phyloP scores from a whole-genome alignment of 2,797 vertebrate species.

The Anabas testudineus region DNA sequence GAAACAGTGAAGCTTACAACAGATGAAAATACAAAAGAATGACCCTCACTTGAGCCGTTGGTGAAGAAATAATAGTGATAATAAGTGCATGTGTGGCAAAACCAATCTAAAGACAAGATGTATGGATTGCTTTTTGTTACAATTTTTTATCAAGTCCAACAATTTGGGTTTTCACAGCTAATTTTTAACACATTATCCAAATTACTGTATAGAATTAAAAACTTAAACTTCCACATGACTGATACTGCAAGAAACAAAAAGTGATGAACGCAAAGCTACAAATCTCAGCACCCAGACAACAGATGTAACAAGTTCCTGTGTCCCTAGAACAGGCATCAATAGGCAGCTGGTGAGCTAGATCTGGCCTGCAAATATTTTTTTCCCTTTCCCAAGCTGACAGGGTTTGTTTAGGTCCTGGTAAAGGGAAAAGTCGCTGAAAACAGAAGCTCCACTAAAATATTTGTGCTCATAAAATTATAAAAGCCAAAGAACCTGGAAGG shows the following conservation, averaged over 20 bases:
- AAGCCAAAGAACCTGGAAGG: neutral
- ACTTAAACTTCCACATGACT: conserved; percentile 19
- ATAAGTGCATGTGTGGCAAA: conserved; percentile 11
- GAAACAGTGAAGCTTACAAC: conserved; percentile 29
- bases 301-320: conserved; percentile 61
- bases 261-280: conserved; percentile 28
- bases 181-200: conserved; percentile 15
- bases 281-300: conserved; percentile 44
- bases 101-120: conserved; percentile 16
- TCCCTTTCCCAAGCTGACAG: conserved; percentile 18
- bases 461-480: neutral
- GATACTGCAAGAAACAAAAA: conserved; percentile 27
- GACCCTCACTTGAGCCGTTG: conserved; percentile 26
- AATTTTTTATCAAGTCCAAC: conserved; percentile 1
- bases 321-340: conserved; percentile 47
- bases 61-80: conserved; percentile 17
- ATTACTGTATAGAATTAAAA: conserved; percentile 11
- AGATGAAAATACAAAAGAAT: conserved; percentile 29
- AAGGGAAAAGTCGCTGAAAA: conserved; percentile 10
- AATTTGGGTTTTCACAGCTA: conserved; percentile 4
- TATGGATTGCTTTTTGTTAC: neutral
- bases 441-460: neutral
- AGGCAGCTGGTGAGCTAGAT: conserved; percentile 52
- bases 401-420: conserved; percentile 28
- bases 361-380: conserved; percentile 27